Evolutionary conservation across 1,140 invertebrate genomes (phyloP).

Genomic region (Agrypnia vestita): DNA sequence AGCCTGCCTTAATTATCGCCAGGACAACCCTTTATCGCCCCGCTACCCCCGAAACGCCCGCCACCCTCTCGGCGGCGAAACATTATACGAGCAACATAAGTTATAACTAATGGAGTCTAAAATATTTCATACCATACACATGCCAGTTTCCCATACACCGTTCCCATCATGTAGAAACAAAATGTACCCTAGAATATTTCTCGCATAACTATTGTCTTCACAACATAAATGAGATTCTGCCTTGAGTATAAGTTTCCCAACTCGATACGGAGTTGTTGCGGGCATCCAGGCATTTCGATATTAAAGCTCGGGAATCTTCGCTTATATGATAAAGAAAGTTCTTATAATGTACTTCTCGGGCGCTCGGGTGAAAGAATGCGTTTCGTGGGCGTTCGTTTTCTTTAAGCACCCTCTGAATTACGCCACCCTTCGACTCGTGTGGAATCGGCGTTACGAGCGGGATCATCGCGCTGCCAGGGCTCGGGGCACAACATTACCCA

Average conservation of each 20-base stretch:
- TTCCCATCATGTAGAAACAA: conserved; percentile 46
- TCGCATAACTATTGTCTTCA: conserved; percentile 59
- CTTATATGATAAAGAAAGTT: conserved; percentile 57
- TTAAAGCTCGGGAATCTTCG: conserved; percentile 58
- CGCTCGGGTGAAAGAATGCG: conserved; percentile 49
- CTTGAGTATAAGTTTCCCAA: conserved; percentile 48
- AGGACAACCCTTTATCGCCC: conserved; percentile 30
- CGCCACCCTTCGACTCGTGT: conserved; percentile 1
- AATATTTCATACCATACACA: conserved; percentile 51
- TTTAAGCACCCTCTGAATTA: conserved; percentile 39
- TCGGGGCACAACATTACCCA: not conserved
- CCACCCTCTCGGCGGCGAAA: conserved; percentile 31
- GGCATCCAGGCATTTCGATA: conserved; percentile 58
- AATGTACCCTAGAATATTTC: conserved; percentile 54
- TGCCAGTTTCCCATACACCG: conserved; percentile 48
- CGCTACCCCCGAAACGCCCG: conserved; percentile 28
- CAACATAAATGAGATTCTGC: conserved; percentile 58
- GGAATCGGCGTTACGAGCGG: not conserved
- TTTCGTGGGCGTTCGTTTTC: conserved; percentile 37
- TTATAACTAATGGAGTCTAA: conserved; percentile 56
- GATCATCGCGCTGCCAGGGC: not conserved
- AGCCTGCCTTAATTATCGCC: conserved; percentile 24
- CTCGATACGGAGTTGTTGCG: conserved; percentile 59
- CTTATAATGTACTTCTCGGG: conserved; percentile 48
- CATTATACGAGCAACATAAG: conserved; percentile 50